Evolutionary conservation across 2,888 invertebrate species (phyloP).

Genomic region (Volucella inanis): DNA sequence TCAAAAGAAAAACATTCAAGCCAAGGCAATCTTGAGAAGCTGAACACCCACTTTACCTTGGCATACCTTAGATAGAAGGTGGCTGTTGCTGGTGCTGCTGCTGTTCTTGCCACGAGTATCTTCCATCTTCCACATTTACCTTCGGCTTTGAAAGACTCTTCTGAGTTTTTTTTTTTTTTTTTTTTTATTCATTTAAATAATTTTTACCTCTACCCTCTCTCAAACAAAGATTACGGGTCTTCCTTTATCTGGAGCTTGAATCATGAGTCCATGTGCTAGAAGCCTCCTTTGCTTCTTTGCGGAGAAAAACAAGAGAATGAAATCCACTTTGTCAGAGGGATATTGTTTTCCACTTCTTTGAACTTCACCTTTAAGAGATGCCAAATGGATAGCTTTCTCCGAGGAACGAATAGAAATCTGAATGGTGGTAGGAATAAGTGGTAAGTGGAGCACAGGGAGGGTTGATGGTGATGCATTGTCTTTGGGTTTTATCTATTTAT

Average conservation of each 20-base stretch:
- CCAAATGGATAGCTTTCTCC: constrained; percentile 45
- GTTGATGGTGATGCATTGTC: constrained; percentile 47
- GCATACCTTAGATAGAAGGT: constrained; percentile 17
- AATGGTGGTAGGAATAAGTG: background rate
- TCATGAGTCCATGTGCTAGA: constrained; percentile 1
- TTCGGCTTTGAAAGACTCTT: constrained; percentile 52
- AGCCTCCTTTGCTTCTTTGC: constrained; percentile 26
- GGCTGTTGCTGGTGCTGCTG: constrained; percentile 1
- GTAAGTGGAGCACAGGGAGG: background rate
- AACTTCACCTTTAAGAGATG: constrained; percentile 69
- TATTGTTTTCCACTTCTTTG: constrained; percentile 74
- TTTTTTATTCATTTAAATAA: constrained; percentile 59
- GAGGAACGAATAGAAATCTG: background rate
- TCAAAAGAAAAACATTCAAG: background rate
- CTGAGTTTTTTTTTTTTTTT: constrained; percentile 10
- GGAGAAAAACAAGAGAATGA: constrained; percentile 17
- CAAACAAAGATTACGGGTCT: background rate
- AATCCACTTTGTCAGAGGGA: constrained; percentile 61
- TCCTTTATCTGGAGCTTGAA: constrained; percentile 10
- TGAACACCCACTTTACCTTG: constrained; percentile 30
- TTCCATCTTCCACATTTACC: constrained; percentile 15
- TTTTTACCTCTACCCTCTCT: constrained; percentile 11
- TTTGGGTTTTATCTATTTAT: constrained; percentile 52
- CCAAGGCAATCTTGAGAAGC: constrained; percentile 40
- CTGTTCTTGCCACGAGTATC: background rate